Evolutionary conservation across 2,888 invertebrate genomes (phyloP), one percentile per base, ranked within the genome.

Genomic region (Chironomus riparius): DNA sequence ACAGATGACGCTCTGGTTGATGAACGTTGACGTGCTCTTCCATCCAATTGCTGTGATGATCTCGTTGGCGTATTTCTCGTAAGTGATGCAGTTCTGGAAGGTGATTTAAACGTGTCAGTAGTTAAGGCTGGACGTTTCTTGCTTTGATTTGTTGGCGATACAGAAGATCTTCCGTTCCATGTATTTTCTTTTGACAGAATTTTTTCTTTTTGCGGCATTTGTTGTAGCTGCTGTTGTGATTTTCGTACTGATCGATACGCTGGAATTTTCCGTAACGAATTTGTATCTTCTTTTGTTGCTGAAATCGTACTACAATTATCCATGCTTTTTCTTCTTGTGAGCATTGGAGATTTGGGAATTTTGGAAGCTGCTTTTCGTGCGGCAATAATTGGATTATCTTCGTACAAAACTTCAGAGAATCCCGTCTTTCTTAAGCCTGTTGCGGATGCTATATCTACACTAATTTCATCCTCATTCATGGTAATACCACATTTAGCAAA

Each of bases 341-440:
- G 79, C 77, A 83, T 77, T 15, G 84, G 82, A 24, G 84, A 82
- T 79, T 84, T 80, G 47, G 83, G 83, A 79, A 85, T 86, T 28
- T 56, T 68, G n/a, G 69, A 69, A 3, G 68, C 7, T 15, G 18
- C 85, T 85, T 78, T 68, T 56, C 77, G 10, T 21, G 80, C 80
- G 83, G 81, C 73, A 84, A 81, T 18, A 47, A 74, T 65, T 47
- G 74, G 74, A 24, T 68, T 74, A 79, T 87, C 86, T 79, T 88
- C 86, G 83, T 88, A 87, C 81, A 90, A 86, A 79, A 88, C 86
- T 82, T 88, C 87, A 15, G 88, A 86, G 84, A 88, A 88, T 82
- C 90, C 89, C 0, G 91, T 91, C 83, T 90, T 91, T 21, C 91
- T 87, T 2, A 92, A 84, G 4, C 92, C 91, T 2, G 90, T 89